These are phyloP conservation scores for Sylvilagus bachmani DNA, from an alignment of 2,113 vertebrate species.

Conservation along the genomic window DNA sequence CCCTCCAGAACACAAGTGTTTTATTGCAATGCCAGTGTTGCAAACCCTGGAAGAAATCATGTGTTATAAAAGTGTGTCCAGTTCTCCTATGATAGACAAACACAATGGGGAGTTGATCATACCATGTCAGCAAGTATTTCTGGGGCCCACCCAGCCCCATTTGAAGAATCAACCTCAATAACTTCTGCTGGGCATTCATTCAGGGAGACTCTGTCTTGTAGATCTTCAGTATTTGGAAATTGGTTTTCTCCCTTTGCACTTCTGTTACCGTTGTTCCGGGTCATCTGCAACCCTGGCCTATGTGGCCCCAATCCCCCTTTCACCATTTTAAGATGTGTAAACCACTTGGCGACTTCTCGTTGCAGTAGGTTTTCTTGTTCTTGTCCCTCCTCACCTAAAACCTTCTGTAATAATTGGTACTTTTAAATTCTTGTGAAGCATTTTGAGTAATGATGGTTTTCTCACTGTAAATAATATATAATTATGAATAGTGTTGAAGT, in stretches of 20 bases:
- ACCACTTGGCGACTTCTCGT: not conserved
- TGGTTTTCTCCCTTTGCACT: constrained; percentile 39
- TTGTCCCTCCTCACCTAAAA: not conserved
- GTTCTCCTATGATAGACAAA: constrained; percentile 46
- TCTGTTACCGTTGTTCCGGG: constrained; percentile 40
- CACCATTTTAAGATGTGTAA: not conserved
- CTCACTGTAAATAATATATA: not conserved
- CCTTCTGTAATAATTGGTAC: not conserved
- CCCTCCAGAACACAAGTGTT: not conserved
- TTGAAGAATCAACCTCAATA: constrained; percentile 56
- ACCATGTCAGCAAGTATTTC: not conserved
- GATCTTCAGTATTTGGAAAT: constrained; percentile 50
- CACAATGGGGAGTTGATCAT: not conserved
- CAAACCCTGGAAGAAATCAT: constrained; percentile 56
- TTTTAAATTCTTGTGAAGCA: constrained; percentile 30
- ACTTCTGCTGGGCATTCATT: constrained; percentile 48
- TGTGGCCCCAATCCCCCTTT: not conserved
- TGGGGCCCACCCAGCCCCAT: not conserved
- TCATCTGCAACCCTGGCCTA: constrained; percentile 31
- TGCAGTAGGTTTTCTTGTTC: not conserved
- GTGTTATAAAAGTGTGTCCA: constrained; percentile 46
- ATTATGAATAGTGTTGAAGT: constrained; percentile 46
- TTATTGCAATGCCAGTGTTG: constrained; percentile 51
- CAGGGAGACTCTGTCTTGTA: constrained; percentile 14
- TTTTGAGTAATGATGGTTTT: not conserved